phyloP scores from a whole-genome alignment of 2,888 invertebrate genomes.

The Acronicta psi region DNA sequence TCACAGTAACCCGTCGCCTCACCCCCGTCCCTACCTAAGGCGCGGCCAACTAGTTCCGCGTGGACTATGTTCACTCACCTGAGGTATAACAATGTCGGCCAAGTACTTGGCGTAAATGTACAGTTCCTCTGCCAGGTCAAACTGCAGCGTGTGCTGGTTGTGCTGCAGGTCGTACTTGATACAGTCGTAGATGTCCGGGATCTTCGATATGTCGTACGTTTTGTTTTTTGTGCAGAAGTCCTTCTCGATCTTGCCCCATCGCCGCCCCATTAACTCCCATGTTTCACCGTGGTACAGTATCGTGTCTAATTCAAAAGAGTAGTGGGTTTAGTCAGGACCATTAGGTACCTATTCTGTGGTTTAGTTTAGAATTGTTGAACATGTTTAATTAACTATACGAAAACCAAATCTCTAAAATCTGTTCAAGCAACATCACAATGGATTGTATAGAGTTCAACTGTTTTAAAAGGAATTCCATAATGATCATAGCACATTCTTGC shows the following conservation, averaged over 20 bases:
- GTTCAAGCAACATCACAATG: no score
- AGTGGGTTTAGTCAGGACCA: neutral
- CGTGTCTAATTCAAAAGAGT: slow-evolving; percentile 90
- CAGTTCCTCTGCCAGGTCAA: slow-evolving; percentile 96
- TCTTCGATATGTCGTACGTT: slow-evolving; percentile 98
- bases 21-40: no score
- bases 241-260: slow-evolving; percentile 99
- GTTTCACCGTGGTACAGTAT: slow-evolving; percentile 99
- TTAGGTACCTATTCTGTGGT: no score
- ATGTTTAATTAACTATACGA: no score
- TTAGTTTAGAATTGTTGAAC: no score
- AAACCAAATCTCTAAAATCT: no score
- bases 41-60: no score
- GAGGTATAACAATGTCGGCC: slow-evolving; percentile 99
- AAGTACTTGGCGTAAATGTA: slow-evolving; percentile 98
- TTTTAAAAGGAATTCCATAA: no score
- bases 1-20: no score
- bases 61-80: slow-evolving; percentile 92
- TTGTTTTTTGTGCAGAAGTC: slow-evolving; percentile 98
- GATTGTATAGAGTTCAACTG: no score
- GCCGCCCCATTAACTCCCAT: slow-evolving; percentile 98
- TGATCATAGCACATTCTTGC: no score
- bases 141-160: slow-evolving; percentile 98
- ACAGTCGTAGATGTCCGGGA: slow-evolving; percentile 99
- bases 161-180: slow-evolving; percentile 99